Percentiles rank a stretch among this genome's conserved stretches.
Conservation (phyloP, 2,888 invertebrate genomes). For the Brachylomia viminalis region DNA sequence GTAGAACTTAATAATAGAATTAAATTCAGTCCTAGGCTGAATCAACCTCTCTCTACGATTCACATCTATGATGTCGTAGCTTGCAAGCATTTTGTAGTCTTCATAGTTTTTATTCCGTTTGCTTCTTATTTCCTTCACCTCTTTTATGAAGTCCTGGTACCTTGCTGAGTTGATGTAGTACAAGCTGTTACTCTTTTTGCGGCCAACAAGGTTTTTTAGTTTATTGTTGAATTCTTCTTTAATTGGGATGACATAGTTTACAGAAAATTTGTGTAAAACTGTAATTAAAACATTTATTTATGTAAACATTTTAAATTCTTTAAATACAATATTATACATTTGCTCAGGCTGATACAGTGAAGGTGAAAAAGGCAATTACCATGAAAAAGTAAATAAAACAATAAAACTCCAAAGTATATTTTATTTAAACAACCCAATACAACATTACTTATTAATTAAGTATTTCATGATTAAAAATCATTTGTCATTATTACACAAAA, state of each 20-base stretch:
- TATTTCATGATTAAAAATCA: background rate
- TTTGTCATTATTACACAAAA: background rate
- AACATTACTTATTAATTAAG: background rate
- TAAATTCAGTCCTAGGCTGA: conserved; percentile 73
- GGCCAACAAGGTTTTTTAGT: conserved; percentile 72
- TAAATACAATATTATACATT: background rate
- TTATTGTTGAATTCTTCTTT: conserved; percentile 80
- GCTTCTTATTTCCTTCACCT: conserved; percentile 77
- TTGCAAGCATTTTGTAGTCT: conserved; percentile 81
- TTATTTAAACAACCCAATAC: conserved; percentile 28
- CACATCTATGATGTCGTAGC: conserved; percentile 78
- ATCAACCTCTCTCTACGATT: conserved; percentile 77
- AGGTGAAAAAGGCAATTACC: background rate
- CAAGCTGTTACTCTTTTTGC: conserved; percentile 81
- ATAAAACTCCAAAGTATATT: background rate
- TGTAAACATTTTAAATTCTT: conserved; percentile 1
- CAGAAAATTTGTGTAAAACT: conserved; percentile 71
- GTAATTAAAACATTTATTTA: conserved; percentile 58
- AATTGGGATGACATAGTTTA: conserved; percentile 72
- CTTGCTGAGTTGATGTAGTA: conserved; percentile 74
- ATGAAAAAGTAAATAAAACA: conserved; percentile 11
- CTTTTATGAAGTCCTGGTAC: conserved; percentile 80
- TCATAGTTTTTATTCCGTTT: conserved; percentile 77
- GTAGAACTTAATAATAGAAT: conserved; percentile 78
- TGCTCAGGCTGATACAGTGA: background rate